Evolutionary conservation across 2,888 invertebrate species (phyloP).

Genomic region (Andrena dorsata): DNA sequence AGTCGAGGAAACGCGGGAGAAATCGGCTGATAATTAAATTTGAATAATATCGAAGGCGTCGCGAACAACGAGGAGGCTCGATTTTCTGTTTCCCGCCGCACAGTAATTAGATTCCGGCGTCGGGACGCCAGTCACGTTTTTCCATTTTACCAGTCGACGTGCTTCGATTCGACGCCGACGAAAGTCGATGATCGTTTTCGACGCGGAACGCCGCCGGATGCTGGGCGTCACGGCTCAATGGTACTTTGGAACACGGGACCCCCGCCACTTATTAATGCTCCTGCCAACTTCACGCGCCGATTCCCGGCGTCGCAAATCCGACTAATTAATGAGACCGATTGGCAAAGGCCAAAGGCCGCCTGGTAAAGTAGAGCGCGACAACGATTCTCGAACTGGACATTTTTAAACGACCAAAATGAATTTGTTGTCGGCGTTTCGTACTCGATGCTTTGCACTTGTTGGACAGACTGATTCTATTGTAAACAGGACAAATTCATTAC

Average conservation of each 20-base stretch:
- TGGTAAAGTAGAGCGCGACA: neutral
- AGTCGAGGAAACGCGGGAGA: neutral
- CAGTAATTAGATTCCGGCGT: constrained; percentile 50
- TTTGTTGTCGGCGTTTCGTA: too few relatives aligned
- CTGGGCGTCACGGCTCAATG: neutral
- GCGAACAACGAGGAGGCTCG: constrained; percentile 4
- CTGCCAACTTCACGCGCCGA: neutral
- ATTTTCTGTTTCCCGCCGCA: constrained; percentile 21
- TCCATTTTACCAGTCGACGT: constrained; percentile 39
- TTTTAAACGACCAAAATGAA: neutral
- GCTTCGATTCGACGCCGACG: constrained; percentile 19
- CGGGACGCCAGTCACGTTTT: constrained; percentile 48
- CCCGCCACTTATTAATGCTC: constrained; percentile 25
- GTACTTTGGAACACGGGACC: constrained; percentile 2
- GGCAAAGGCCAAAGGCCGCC: neutral
- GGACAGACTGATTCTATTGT: too few relatives aligned
- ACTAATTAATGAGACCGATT: constrained; percentile 41
- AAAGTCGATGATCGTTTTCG: constrained; percentile 26
- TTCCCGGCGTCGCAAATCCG: constrained; percentile 5
- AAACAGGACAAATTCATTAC: too few relatives aligned
- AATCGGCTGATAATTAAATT: constrained; percentile 39
- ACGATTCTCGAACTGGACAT: neutral
- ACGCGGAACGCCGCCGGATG: constrained; percentile 3
- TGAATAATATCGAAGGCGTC: constrained; percentile 32
- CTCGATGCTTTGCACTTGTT: too few relatives aligned